Conservation (phyloP, 1,140 invertebrate species). For the Metaphire vulgaris region DNA sequence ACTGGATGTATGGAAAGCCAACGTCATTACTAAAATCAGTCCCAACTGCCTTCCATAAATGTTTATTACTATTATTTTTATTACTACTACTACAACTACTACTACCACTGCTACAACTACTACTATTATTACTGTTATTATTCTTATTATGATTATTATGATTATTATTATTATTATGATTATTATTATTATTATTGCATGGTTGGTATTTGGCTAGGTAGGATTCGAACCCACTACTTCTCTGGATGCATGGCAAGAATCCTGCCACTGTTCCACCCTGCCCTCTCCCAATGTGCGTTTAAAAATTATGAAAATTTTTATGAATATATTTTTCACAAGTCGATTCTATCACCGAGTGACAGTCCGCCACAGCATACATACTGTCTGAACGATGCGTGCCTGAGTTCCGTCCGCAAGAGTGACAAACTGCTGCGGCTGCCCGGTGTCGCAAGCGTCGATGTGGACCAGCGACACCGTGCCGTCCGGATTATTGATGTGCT, state of each 20-base stretch:
- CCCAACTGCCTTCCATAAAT: too few relatives aligned
- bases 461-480: constrained; percentile 92
- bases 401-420: constrained; percentile 91
- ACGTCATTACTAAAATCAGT: too few relatives aligned
- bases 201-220: not conserved
- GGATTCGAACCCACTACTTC: not conserved
- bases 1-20: too few relatives aligned
- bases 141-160: too few relatives aligned
- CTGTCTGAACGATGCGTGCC: constrained; percentile 82
- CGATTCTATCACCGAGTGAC: not conserved
- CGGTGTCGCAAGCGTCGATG: constrained; percentile 83
- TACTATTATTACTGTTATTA: too few relatives aligned
- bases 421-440: constrained; percentile 60
- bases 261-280: not conserved
- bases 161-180: too few relatives aligned
- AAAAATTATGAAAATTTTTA: not conserved
- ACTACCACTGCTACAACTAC: too few relatives aligned
- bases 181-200: too few relatives aligned
- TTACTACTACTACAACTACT: too few relatives aligned
- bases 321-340: too few relatives aligned
- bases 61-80: too few relatives aligned
- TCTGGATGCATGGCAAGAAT: not conserved
- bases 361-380: constrained; percentile 43
- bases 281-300: not conserved
- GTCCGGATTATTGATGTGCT: constrained; percentile 92